Evolutionary conservation across 1,140 invertebrate genomes (phyloP), one percentile per base, ranked within the genome.

Genomic region (Formica exsecta): DNA sequence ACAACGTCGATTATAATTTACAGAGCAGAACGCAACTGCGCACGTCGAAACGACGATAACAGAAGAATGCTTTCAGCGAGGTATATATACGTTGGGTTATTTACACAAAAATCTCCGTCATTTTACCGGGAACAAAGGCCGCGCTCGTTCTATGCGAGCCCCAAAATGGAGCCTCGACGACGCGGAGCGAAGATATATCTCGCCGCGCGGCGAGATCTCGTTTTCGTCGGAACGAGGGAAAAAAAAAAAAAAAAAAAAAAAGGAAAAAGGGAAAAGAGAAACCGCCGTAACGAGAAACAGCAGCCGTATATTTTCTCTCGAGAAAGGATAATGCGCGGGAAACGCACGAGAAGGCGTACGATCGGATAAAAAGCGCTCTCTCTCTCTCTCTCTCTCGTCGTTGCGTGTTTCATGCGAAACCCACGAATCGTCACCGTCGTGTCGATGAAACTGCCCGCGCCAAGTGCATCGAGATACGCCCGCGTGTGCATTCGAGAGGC

Each of bases 61-160:
- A 83, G 79, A 83, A 83, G 68, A 83, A 83, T 83, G 68, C 79
- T 83, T 83, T 83, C 79, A 83, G 54, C 54, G 54, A 8, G 41
- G 38, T 32, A 32, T 44, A 73, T 36, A 73, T 6, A 61, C 54
- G 57, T 74, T 41, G 66, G 66, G 68, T 73, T 83, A 83, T 83
- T 83, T 83, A 83, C 68, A 83, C 79, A 83, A 83, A 83, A 77
- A 77, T 85, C 81, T 76, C 62, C 73, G 59, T 77, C 73, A 66
- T 85, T 65, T 85, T 85, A 22, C 61, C 73, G 44, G 68, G 73
- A 85, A 75, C 81, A 85, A 85, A 85, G 81, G 73, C 81, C n/a
- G 41, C 41, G 71, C n/a, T 76, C 81, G 71, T 41, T 77, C 61
- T 41, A 19, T 16, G 32, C n/a, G 22, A 32, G 41, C 1, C 61